Evolutionary conservation across 1,140 invertebrate genomes (phyloP).

Genomic region (Drosophila pseudoananassae): DNA sequence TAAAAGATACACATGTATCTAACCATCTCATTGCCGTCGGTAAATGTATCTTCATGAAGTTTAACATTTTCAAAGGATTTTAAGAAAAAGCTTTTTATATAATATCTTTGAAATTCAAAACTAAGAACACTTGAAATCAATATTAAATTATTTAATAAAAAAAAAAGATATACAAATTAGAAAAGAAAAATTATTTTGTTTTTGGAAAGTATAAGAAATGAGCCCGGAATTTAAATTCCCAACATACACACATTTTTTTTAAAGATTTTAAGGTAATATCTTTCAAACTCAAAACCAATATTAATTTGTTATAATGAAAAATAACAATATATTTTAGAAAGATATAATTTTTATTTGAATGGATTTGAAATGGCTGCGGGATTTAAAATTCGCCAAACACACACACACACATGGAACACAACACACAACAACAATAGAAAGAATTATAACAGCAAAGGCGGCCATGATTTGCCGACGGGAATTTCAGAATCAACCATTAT

Average conservation of each 20-base stretch:
- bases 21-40: background rate
- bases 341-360: slow-evolving; percentile 7
- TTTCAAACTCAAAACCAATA: background rate
- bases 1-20: too few species aligned
- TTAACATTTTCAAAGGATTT: background rate
- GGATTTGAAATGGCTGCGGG: slow-evolving; percentile 78
- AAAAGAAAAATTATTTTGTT: too few species aligned
- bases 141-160: background rate
- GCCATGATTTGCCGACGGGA: slow-evolving; percentile 79
- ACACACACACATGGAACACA: slow-evolving; percentile 13
- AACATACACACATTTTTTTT: too few species aligned
- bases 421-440: slow-evolving; percentile 51
- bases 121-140: background rate
- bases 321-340: background rate
- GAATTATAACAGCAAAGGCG: slow-evolving; percentile 31
- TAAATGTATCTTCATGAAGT: background rate
- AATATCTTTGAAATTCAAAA: background rate
- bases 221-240: too few species aligned
- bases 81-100: too few species aligned
- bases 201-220: too few species aligned
- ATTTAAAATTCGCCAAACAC: slow-evolving; percentile 61
- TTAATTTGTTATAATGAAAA: background rate
- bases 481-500: slow-evolving; percentile 60
- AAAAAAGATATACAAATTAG: background rate
- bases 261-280: too few species aligned